These are phyloP conservation scores for Lepidochrysops patricia DNA, from an alignment of 2,888 invertebrate species.

Conservation along the genomic window DNA sequence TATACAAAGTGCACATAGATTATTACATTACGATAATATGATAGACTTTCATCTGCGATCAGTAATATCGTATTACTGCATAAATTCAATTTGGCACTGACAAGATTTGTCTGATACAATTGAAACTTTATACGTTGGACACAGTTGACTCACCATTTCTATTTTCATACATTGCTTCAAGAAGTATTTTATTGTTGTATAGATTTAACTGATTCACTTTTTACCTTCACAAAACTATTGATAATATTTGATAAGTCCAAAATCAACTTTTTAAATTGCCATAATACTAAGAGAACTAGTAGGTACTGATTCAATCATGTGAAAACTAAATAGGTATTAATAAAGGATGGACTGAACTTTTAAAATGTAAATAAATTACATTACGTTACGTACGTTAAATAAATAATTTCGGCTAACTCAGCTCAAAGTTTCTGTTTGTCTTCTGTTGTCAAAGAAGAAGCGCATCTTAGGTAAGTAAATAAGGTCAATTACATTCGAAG, in stretches of 20 bases:
- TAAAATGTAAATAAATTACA: no score
- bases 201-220: neutral
- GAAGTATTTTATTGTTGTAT: neutral
- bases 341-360: no score
- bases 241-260: no score
- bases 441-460: neutral
- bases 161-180: slow-evolving; percentile 1
- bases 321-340: no score
- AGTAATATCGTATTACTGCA: slow-evolving; percentile 17
- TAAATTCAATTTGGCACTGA: slow-evolving; percentile 43
- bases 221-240: neutral
- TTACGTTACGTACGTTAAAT: no score
- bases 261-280: no score
- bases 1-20: slow-evolving; percentile 13
- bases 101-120: slow-evolving; percentile 16
- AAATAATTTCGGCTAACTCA: no score
- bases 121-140: slow-evolving; percentile 23
- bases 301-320: no score
- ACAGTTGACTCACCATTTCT: slow-evolving; percentile 22
- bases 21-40: neutral
- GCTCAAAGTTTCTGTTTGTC: no score
- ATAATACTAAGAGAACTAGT: no score
- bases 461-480: neutral
- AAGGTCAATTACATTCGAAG: neutral
- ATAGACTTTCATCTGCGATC: slow-evolving; percentile 3